Conservation (phyloP, 2,113 vertebrate species). For the Erythrolamprus reginae region DNA sequence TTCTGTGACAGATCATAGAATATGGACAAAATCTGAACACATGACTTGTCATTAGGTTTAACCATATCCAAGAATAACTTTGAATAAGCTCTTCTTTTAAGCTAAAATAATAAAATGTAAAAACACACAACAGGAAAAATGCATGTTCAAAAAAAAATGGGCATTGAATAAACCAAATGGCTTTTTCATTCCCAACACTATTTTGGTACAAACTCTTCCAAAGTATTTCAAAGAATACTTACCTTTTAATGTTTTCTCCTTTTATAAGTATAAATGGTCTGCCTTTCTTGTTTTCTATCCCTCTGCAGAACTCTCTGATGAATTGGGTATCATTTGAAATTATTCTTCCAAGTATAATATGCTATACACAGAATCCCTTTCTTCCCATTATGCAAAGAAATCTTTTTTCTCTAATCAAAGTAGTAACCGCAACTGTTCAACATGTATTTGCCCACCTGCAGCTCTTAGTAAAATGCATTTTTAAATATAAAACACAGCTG, state of each 20-base stretch:
- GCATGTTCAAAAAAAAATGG: neutral
- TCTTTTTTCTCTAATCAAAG: neutral
- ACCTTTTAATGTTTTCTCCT: neutral
- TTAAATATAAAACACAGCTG: neutral
- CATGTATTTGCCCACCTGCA: neutral
- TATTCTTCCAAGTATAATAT: neutral
- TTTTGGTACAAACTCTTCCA: neutral
- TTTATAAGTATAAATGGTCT: neutral
- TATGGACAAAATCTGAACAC: neutral
- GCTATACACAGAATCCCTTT: neutral
- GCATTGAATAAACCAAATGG: neutral
- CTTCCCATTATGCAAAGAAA: neutral
- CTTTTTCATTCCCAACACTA: neutral
- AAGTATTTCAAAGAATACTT: neutral
- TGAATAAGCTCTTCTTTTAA: neutral
- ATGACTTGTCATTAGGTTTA: neutral
- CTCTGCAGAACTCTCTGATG: neutral
- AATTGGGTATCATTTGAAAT: neutral
- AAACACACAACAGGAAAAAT: neutral
- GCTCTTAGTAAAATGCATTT: neutral
- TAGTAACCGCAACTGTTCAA: neutral
- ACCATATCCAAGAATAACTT: neutral
- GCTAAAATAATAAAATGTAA: neutral
- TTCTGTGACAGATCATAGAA: neutral
- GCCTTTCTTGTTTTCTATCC: neutral